phyloP scores from a whole-genome alignment of 2,113 vertebrate species.

The Zosterops lateralis region DNA sequence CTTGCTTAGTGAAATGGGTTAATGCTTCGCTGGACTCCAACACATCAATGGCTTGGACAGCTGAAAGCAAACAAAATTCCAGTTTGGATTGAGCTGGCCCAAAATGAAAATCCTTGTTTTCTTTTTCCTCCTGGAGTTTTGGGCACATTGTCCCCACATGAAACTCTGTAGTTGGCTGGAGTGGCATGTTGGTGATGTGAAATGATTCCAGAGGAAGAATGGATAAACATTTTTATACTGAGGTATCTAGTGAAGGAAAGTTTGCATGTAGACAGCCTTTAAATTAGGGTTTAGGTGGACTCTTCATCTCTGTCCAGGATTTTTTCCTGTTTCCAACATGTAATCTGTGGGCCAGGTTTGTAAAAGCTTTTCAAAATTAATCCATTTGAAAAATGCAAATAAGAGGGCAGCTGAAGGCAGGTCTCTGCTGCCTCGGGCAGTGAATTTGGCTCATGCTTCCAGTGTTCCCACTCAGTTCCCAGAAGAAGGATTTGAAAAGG shows the following conservation, averaged over 20 bases:
- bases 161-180: neutral
- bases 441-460: neutral
- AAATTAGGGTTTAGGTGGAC: neutral
- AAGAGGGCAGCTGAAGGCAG: conserved; percentile 2
- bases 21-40: neutral
- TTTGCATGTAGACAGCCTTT: neutral
- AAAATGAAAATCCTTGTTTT: neutral
- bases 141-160: neutral
- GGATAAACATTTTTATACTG: neutral
- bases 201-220: neutral
- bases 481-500: neutral
- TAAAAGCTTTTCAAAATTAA: neutral
- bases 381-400: neutral
- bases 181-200: neutral
- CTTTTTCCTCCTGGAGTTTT: neutral
- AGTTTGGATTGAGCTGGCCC: conserved; percentile 3
- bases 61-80: conserved; percentile 43
- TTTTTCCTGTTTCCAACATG: neutral
- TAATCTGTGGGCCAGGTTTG: neutral
- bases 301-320: neutral
- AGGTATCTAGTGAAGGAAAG: neutral
- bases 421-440: neutral
- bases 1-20: neutral
- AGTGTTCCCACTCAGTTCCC: neutral
- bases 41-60: neutral